Conservation (phyloP, 2,797 vertebrate genomes). For the Pangasius mekongensis region DNA sequence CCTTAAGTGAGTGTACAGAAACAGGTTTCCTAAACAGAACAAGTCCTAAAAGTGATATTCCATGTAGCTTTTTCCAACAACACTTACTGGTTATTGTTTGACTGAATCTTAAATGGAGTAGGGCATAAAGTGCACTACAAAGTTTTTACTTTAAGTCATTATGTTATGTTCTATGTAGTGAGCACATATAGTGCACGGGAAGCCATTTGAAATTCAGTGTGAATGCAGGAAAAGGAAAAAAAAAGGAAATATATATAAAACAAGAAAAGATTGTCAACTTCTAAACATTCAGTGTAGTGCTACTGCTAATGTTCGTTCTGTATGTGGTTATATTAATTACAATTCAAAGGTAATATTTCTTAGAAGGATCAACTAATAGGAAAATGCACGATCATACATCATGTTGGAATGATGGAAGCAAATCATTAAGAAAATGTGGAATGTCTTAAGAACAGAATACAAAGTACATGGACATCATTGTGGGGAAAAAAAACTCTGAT, state of each 20-base stretch:
- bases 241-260: background rate
- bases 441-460: background rate
- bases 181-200: background rate
- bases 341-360: background rate
- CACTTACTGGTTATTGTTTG: background rate
- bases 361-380: background rate
- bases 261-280: background rate
- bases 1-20: background rate
- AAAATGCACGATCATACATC: background rate
- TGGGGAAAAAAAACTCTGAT: background rate
- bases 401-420: slow-evolving; percentile 4
- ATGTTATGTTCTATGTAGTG: background rate
- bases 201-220: background rate
- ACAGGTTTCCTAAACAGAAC: background rate
- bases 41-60: background rate
- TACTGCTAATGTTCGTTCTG: background rate
- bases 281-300: background rate
- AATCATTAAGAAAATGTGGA: background rate
- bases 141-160: background rate
- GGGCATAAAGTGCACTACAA: background rate
- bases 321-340: background rate
- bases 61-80: background rate
- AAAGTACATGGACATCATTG: background rate
- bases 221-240: background rate
- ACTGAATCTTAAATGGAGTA: background rate